A percentile compares a stretch with the other conserved stretches of the same genome.
Conservation (phyloP, 1,140 invertebrate genomes). For the Scaptomyza graminum region DNA sequence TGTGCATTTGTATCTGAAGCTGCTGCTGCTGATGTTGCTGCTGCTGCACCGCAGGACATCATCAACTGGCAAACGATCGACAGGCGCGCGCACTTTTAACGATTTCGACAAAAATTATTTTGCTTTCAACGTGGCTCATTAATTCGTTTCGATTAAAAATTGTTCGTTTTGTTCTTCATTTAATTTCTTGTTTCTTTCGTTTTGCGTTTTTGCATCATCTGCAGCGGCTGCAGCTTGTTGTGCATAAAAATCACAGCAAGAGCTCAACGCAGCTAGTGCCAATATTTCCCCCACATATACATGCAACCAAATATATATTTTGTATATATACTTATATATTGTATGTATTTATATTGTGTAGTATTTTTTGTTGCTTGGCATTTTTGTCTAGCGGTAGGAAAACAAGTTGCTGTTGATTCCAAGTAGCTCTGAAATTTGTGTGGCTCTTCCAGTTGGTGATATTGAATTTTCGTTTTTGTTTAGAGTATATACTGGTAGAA, state of each 20-base stretch:
- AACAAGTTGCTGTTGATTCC: conserved; percentile 72
- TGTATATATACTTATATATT: conserved; percentile 19
- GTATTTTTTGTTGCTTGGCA: conserved; percentile 37
- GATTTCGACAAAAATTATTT: conserved; percentile 74
- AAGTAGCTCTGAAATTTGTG: conserved; percentile 73
- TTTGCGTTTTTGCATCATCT: conserved; percentile 52
- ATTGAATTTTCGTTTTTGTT: conserved; percentile 63
- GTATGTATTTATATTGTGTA: conserved; percentile 4
- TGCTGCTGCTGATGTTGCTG: conserved; percentile 1
- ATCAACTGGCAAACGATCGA: conserved; percentile 57
- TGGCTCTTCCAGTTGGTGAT: conserved; percentile 34
- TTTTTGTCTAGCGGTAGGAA: conserved; percentile 70
- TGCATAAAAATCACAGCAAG: conserved; percentile 82
- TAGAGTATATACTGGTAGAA: conserved; percentile 41
- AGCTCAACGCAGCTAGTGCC: conserved; percentile 22
- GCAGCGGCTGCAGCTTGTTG: conserved; percentile 71
- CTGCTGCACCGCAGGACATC: conserved; percentile 71
- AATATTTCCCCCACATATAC: conserved; percentile 12
- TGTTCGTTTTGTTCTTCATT: conserved; percentile 36
- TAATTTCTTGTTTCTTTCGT: background rate
- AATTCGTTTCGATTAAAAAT: conserved; percentile 81
- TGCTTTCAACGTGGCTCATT: conserved; percentile 72
- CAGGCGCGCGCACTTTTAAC: conserved; percentile 77
- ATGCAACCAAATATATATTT: conserved; percentile 3
- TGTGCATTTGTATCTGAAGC: conserved; percentile 22